These are phyloP conservation scores for Otis tarda DNA, from an alignment of 2,113 vertebrate species.

Conservation along the genomic window DNA sequence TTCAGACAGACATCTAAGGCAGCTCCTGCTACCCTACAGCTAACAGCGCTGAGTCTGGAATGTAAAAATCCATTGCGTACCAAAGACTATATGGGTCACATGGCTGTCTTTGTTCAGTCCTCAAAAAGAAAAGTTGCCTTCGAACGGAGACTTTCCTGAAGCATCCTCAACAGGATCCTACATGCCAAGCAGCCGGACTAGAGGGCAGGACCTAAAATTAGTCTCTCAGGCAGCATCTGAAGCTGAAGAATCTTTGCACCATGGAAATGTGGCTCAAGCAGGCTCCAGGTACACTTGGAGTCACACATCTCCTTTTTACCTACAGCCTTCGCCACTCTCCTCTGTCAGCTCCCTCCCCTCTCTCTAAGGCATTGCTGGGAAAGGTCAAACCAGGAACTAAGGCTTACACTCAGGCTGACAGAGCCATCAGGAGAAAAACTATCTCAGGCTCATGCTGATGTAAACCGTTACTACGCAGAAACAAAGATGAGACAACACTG, in stretches of 20 bases:
- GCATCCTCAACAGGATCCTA: not conserved
- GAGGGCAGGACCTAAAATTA: not conserved
- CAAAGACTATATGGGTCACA: accelerated
- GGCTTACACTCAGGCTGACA: not conserved
- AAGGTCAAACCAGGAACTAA: not conserved
- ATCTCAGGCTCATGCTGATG: not conserved
- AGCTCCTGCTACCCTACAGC: not conserved
- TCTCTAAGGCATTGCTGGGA: not conserved
- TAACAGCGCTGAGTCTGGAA: not conserved
- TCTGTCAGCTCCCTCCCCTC: not conserved
- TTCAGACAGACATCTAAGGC: not conserved
- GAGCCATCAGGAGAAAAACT: not conserved
- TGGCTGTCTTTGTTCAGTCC: not conserved
- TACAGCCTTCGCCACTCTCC: not conserved
- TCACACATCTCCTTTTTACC: not conserved
- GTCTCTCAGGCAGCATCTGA: not conserved
- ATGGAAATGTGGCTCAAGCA: not conserved
- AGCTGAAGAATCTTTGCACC: not conserved
- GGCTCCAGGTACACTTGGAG: not conserved
- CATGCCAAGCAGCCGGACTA: not conserved
- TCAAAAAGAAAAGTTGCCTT: not conserved
- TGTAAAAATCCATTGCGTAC: not conserved
- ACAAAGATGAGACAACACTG: not conserved
- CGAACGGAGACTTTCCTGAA: not conserved
- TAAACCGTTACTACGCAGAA: not conserved